Base-by-base conservation (phyloP, 2,113 vertebrate species). In the Chaetops frenatus region DNA sequence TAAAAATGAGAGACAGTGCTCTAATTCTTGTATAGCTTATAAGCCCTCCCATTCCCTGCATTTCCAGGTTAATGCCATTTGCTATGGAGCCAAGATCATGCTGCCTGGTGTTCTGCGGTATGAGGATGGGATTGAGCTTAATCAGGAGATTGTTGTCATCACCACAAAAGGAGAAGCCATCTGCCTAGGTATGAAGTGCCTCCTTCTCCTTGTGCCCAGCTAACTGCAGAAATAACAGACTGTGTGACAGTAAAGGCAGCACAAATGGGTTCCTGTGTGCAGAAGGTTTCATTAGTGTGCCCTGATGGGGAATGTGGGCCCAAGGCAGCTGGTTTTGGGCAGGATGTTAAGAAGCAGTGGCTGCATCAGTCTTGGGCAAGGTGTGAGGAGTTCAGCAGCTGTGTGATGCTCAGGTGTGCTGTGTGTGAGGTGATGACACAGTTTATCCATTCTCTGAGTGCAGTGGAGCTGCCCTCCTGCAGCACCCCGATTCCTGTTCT, bases 31-130 rank as follows among this genome's bases (percentile, higher is more conserved):
- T 19, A 20, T 10, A 54, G 22, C 6, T 60, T 70, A 12, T 38
- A 60, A 65, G 21, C 15, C 19, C 7, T 77, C 6, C 6, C 23
- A 4, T 54, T 78, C 7, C 6, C 9, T 45, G 0, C 35, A 2
- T 48, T 31, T 65, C 24, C 90, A 99, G 99, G 99, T 99, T 45
- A 99, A 99, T 50, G 99, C 99, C 4, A 99, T 99, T 95, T 99
- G 99, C 80, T 99, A 99, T 4, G 99, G 99, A 7, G 99, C 99
- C 1, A 99, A 99, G 96, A 99, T 99, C 91, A 99, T 99, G 99
- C 98, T 99, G 31, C 99, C 99, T 1, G 99, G 99, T 12, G 98
- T 99, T 19, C 98, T 99, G 17, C 94, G 99, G 7, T 99, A 99
- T 3, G 99, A 99, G 80, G 99, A 99, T 5, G 99, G 99, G 58